Conservation (phyloP, 2,113 vertebrate genomes). For the Phocoena sinus region DNA sequence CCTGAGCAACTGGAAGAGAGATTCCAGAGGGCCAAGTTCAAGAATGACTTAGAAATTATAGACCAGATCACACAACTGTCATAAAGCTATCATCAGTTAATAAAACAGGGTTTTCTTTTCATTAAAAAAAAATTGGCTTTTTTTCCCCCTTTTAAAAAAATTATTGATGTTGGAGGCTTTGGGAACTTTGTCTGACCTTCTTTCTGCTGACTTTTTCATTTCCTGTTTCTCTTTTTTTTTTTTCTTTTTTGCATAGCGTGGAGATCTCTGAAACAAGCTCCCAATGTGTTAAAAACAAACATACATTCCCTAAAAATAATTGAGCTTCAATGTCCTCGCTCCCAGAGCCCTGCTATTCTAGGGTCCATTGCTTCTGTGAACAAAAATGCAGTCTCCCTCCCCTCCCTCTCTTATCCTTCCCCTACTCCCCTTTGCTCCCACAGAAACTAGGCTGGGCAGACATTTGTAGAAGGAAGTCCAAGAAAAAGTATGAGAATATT, state of each 20-base stretch:
- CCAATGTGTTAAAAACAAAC: constrained; percentile 44
- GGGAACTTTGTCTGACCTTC: constrained; percentile 76
- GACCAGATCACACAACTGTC: constrained; percentile 73
- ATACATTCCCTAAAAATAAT: background rate
- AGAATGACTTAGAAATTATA: constrained; percentile 77
- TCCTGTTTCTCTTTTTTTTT: constrained; percentile 55
- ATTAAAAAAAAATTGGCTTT: constrained; percentile 71
- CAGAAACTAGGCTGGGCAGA: background rate
- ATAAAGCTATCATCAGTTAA: constrained; percentile 83
- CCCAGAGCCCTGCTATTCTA: background rate
- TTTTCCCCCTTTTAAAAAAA: constrained; percentile 67
- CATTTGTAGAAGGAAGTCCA: constrained; percentile 32
- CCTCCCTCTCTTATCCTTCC: rapidly evolving
- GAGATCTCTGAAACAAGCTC: constrained; percentile 16
- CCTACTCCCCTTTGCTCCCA: background rate
- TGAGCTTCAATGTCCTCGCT: background rate
- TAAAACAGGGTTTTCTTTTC: constrained; percentile 77
- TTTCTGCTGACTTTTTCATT: constrained; percentile 71
- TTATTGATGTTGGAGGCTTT: constrained; percentile 74
- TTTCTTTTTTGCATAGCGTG: constrained; percentile 43
- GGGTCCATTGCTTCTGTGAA: background rate
- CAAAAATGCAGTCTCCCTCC: background rate
- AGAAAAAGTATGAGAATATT: constrained; percentile 24
- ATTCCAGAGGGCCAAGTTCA: constrained; percentile 60
- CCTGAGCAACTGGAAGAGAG: constrained; percentile 4